Percentiles rank a stretch among this genome's conserved stretches.
These are phyloP conservation scores for Scolopax bukidnonensis DNA, from an alignment of 2,797 vertebrate genomes.

Conservation along the genomic window DNA sequence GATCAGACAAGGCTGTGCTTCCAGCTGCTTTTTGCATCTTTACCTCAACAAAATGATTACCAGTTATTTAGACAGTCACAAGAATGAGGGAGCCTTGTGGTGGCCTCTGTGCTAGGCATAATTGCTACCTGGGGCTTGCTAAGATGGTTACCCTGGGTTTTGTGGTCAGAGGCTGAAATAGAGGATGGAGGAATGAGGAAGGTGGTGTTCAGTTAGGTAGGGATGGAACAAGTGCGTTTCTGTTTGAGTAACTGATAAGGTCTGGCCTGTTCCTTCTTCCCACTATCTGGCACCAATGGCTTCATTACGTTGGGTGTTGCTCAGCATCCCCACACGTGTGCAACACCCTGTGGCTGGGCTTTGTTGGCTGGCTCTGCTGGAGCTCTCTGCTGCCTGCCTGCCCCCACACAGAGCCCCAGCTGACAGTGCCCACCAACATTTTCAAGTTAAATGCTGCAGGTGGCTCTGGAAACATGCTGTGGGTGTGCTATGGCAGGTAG, in stretches of 20 bases:
- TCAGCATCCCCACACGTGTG: accelerated
- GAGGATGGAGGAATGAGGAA: not conserved
- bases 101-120: not conserved
- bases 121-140: not conserved
- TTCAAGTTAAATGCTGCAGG: not conserved
- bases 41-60: not conserved
- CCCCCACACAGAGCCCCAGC: not conserved
- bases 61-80: not conserved
- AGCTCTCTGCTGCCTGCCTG: not conserved
- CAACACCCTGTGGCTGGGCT: not conserved
- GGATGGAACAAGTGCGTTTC: not conserved
- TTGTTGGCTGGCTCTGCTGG: not conserved
- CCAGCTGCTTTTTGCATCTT: constrained; percentile 3
- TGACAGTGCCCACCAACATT: not conserved
- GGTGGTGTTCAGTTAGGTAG: not conserved
- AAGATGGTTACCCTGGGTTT: not conserved
- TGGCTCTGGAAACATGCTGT: too few species aligned
- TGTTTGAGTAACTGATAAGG: not conserved
- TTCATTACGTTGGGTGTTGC: not conserved
- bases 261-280: not conserved
- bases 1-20: constrained; percentile 17
- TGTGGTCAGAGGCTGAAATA: not conserved
- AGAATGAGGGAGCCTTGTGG: not conserved
- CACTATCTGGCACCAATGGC: not conserved
- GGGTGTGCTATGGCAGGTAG: not conserved